These are phyloP conservation scores for Periplaneta americana DNA, from an alignment of 1,140 invertebrate species.

Conservation along the genomic window DNA sequence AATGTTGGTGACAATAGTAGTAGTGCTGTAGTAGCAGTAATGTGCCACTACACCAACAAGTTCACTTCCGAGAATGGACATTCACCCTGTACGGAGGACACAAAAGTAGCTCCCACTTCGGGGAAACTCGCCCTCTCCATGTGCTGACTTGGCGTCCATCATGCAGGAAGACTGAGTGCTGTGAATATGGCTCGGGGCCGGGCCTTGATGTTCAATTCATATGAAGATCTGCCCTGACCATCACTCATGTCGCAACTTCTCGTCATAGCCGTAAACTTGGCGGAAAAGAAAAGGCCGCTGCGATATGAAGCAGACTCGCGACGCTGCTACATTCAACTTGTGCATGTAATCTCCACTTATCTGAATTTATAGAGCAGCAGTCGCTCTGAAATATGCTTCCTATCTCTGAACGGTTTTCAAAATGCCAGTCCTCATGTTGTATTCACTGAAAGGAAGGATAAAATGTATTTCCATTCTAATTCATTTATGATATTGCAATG, in stretches of 20 bases:
- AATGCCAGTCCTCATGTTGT: neutral
- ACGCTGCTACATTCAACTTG: neutral
- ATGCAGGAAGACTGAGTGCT: neutral
- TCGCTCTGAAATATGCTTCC: neutral
- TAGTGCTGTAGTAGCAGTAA: no score
- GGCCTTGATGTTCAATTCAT: conserved; percentile 8
- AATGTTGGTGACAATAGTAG: no score
- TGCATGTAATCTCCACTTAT: neutral
- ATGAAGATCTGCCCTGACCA: conserved; percentile 2
- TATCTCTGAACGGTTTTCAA: neutral
- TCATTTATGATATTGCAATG: neutral
- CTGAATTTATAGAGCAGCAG: no score
- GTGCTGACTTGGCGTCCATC: neutral
- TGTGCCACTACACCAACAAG: no score
- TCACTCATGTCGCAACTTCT: neutral
- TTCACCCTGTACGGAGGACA: no score
- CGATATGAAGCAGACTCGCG: neutral
- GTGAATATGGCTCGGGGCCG: neutral
- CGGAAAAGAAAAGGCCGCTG: neutral
- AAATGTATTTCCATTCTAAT: neutral
- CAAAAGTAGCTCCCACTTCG: no score
- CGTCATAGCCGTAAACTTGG: neutral
- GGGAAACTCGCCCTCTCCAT: no score
- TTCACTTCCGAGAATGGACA: no score
- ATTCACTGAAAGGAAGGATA: neutral